Evolutionary conservation across 2,888 invertebrate species (phyloP), one percentile per base, ranked within the genome.

Genomic region (Cotesia congregata): DNA sequence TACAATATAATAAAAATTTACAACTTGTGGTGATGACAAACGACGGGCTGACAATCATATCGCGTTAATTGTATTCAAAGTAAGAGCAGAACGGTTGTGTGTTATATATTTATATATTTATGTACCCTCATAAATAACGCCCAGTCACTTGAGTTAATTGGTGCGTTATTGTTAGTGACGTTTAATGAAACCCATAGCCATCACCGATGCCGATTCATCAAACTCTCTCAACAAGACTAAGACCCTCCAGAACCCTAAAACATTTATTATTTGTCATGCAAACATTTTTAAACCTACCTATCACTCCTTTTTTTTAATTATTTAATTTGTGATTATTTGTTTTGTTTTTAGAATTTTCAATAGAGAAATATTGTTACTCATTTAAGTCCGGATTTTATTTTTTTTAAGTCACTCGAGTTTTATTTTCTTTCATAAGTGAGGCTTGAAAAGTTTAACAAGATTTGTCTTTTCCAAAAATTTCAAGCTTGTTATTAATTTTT

Each of bases 121-220:
- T 50, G 50, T 50, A 50, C 50, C 72, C 20, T 40, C 50, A 50
- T 67, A 64, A 69, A 59, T 59, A 77, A 67, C 81, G 83, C 81
- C 83, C 82, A 86, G 88, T 88, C 88, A 88, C 87, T 85, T 85
- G 83, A 77, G 83, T 88, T 88, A 88, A 88, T 88, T 88, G 88
- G 86, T 83, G 61, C 75, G 41, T 72, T 65, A 65, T 65, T 65
- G 50, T 20, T 65, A 30, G 65, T 65, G 65, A 65, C 65, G 65
- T 65, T 30, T 7, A 50, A 50, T 50, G 65, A 65, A 30, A 65
- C 65, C 65, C 38, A 65, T 65, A 38, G 38, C 65, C 50, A 50
- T 30, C 30, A 30, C 30, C 30, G 30, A 30, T 12, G 12, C 50
- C 50, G 50, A 50, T 65, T 65, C 30, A 9, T 62, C 20, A n/a